phyloP scores from a whole-genome alignment of 1,140 invertebrate genomes.

The Drosophila bipectinata region DNA sequence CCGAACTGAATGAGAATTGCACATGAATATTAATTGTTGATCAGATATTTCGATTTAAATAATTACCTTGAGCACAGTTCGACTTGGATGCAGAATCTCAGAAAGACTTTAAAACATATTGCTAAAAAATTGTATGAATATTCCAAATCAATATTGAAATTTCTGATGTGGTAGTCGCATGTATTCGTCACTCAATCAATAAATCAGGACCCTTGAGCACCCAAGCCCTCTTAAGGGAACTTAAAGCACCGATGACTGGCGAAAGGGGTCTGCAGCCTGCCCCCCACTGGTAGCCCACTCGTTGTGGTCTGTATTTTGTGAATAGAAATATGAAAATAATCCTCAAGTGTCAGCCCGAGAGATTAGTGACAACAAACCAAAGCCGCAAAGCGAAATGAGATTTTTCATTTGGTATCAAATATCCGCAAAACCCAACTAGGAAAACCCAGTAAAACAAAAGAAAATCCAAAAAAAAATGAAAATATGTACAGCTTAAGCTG shows the following conservation, averaged over 20 bases:
- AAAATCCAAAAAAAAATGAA: conserved; percentile 26
- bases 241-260: conserved; percentile 11
- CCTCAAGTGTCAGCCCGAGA: conserved; percentile 61
- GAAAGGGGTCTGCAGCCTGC: neutral
- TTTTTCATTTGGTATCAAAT: conserved; percentile 69
- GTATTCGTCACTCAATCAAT: conserved; percentile 13
- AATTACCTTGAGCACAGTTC: neutral
- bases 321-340: conserved; percentile 65
- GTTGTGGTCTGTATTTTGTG: conserved; percentile 15
- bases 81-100: neutral
- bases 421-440: conserved; percentile 43
- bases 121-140: neutral
- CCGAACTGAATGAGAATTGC: conserved; percentile 13
- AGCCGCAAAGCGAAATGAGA: conserved; percentile 66
- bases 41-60: conserved; percentile 1
- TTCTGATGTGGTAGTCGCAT: conserved; percentile 2
- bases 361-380: conserved; percentile 70
- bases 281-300: conserved; percentile 9
- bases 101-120: neutral
- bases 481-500: conserved; percentile 17
- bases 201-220: neutral
- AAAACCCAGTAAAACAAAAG: conserved; percentile 40
- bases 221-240: conserved; percentile 5
- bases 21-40: conserved; percentile 13
- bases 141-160: neutral